Evolutionary conservation across 2,113 vertebrate species (phyloP).

Genomic region (Archocentrus centrarchus): DNA sequence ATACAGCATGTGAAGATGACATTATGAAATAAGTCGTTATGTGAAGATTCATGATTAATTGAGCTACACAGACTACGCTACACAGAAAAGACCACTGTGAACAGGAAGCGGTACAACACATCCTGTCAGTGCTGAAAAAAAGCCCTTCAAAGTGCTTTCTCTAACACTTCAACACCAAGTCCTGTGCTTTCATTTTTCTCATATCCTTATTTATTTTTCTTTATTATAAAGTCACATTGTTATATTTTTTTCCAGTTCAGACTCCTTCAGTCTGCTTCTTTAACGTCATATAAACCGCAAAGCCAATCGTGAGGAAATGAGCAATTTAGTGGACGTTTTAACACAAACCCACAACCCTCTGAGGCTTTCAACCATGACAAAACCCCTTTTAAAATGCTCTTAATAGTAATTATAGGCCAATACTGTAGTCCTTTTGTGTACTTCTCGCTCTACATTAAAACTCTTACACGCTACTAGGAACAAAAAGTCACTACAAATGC

Average conservation of each 20-base stretch:
- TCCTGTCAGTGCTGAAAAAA: too few species aligned
- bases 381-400: not conserved
- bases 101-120: too few species aligned
- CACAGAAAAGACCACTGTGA: too few species aligned
- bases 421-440: not conserved
- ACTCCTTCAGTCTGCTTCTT: not conserved
- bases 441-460: not conserved
- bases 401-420: constrained; percentile 20
- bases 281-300: not conserved
- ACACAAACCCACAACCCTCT: not conserved
- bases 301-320: not conserved
- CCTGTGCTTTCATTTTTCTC: not conserved
- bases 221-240: not conserved
- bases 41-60: too few species aligned
- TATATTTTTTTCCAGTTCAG: not conserved
- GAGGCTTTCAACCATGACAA: not conserved
- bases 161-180: not conserved
- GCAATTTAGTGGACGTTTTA: not conserved
- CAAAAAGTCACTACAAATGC: not conserved
- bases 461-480: too few species aligned
- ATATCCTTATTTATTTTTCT: not conserved
- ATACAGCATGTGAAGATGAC: too few species aligned
- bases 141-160: not conserved
- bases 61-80: too few species aligned
- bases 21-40: too few species aligned